Evolutionary conservation across 2,113 vertebrate species (phyloP).

Genomic region (Forbesichthys agassizii): DNA sequence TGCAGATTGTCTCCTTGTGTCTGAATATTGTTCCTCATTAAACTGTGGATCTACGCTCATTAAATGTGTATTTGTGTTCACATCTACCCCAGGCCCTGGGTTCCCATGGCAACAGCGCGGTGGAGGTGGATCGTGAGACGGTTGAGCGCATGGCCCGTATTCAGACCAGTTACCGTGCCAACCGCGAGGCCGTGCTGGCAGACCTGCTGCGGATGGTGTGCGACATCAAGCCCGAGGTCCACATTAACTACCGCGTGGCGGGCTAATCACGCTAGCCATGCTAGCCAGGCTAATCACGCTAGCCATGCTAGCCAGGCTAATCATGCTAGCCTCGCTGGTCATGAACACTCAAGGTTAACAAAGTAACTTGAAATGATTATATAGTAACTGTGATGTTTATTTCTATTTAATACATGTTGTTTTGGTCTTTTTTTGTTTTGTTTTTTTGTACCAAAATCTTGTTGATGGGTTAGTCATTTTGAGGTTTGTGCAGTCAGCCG

Average conservation of each 20-base stretch:
- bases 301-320: too few species aligned
- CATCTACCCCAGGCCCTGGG: constrained; percentile 82
- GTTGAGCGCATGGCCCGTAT: constrained; percentile 85
- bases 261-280: constrained; percentile 70
- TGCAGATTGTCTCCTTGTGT: background rate
- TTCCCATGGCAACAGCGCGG: constrained; percentile 92
- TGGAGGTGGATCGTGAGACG: constrained; percentile 93
- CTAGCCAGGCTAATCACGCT: too few species aligned
- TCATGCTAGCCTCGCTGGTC: too few species aligned
- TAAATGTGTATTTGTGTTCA: background rate
- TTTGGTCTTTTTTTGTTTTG: too few species aligned
- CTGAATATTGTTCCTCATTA: too few species aligned
- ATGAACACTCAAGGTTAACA: too few species aligned
- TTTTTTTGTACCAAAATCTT: too few species aligned
- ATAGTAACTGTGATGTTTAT: too few species aligned
- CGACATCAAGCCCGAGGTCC: constrained; percentile 93
- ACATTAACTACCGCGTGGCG: constrained; percentile 89
- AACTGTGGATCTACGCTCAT: background rate
- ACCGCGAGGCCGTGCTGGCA: constrained; percentile 84
- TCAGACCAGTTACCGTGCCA: constrained; percentile 86
- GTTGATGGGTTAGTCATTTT: too few species aligned
- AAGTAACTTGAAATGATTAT: too few species aligned
- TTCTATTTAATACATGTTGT: too few species aligned
- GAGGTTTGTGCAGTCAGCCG: too few species aligned
- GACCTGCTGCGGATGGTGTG: constrained; percentile 87